Evolutionary conservation across 2,888 invertebrate species (phyloP).

Genomic region (Oligia fasciuncula): DNA sequence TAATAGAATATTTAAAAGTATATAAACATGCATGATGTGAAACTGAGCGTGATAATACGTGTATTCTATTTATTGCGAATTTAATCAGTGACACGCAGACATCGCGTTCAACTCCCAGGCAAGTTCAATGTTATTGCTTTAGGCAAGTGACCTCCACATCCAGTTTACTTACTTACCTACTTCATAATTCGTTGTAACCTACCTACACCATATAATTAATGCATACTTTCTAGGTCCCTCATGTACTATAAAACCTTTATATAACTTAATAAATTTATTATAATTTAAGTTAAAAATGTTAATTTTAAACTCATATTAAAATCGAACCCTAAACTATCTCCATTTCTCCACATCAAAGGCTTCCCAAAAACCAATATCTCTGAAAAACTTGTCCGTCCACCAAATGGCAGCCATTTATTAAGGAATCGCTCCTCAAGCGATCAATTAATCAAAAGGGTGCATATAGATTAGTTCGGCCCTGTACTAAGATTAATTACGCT

Average conservation of each 20-base stretch:
- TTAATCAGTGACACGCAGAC: too few relatives aligned
- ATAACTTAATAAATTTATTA: too few relatives aligned
- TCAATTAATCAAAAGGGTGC: constrained; percentile 64
- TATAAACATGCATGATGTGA: too few relatives aligned
- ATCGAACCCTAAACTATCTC: not conserved
- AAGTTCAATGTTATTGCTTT: too few relatives aligned
- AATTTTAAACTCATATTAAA: not conserved
- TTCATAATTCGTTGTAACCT: not conserved
- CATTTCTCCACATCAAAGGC: constrained; percentile 24
- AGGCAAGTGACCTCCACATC: not conserved
- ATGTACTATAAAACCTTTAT: too few relatives aligned
- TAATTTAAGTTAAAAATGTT: not conserved
- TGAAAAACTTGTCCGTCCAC: constrained; percentile 51
- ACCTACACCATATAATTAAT: too few relatives aligned
- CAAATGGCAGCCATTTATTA: constrained; percentile 59
- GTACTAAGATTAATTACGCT: constrained; percentile 73
- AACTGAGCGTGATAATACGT: too few relatives aligned
- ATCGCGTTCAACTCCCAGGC: too few relatives aligned
- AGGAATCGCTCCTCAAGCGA: constrained; percentile 60
- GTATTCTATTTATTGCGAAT: too few relatives aligned
- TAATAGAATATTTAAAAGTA: too few relatives aligned
- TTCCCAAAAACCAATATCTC: constrained; percentile 53
- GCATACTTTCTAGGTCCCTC: too few relatives aligned
- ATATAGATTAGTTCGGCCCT: constrained; percentile 62
- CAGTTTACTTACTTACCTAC: not conserved